Evolutionary conservation across 2,797 vertebrate species (phyloP).

Genomic region (Acrocephalus scirpaceus): DNA sequence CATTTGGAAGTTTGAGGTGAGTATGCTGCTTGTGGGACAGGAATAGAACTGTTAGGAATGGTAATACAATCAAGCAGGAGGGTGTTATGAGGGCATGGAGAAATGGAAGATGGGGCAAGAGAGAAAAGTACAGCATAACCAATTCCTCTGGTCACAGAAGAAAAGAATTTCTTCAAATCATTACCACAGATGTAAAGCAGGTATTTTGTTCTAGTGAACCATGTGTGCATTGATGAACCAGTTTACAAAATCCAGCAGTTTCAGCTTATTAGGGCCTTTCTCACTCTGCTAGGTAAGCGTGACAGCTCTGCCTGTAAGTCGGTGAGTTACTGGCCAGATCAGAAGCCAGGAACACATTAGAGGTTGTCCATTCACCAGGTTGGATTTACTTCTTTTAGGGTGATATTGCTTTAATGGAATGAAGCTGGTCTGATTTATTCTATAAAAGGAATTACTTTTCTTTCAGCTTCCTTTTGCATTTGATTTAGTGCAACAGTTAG

Average conservation of each 20-base stretch:
- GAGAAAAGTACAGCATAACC: not conserved
- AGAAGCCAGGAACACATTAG: not conserved
- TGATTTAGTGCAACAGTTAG: not conserved
- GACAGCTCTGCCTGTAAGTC: not conserved
- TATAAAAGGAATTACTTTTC: not conserved
- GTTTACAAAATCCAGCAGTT: not conserved
- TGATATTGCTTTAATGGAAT: not conserved
- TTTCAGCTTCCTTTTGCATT: conserved; percentile 8
- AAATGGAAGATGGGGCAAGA: not conserved
- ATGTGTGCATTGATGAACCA: not conserved
- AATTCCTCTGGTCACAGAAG: not conserved
- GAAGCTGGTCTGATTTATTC: not conserved
- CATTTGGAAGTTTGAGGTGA: not conserved
- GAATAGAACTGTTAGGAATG: not conserved
- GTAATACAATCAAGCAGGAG: not conserved
- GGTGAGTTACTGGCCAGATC: not conserved
- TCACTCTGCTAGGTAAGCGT: not conserved
- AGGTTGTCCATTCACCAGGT: not conserved
- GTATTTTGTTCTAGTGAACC: not conserved
- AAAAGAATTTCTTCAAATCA: not conserved
- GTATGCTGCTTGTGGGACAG: not conserved
- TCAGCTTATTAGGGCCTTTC: not conserved
- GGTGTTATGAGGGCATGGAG: not conserved
- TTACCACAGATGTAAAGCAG: not conserved
- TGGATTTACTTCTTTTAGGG: not conserved